Evolutionary conservation across 2,797 vertebrate genomes (phyloP), one percentile per base, ranked within the genome.

Genomic region (Cottoperca gobio): DNA sequence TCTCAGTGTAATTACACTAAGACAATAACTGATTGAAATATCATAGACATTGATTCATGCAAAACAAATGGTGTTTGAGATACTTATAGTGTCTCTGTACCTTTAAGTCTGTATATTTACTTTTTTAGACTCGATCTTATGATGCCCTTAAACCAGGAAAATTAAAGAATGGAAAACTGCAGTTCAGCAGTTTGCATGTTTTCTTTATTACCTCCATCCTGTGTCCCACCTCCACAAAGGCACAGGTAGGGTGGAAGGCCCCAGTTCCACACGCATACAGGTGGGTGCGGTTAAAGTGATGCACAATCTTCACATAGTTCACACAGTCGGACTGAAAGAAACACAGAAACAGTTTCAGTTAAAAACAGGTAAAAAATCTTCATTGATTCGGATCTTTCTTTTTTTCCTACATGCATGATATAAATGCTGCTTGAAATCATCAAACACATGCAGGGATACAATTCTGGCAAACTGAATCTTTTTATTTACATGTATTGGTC

Each of bases 291-390:
- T 99, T 99, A 73, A 95, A 99, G 83, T 93, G 91, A 48, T 99
- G 98, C 58, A 99, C 92, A 33, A 99, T 87, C 92, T 99, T 99
- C 91, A 99, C 95, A 0, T 98, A 99, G 87, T 99, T 99, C 93
- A 99, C 97, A 81, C 98, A 99, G 85, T 99, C 98, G 0, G 92
- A 95, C 98, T 99, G 91, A 68, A 88, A 88, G 53, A 91, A 28
- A 88, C 23, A 81, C 21, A 74, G 0, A 76, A 2, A 62, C 13
- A 49, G 12, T 50, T 33, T 81, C 10, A 48, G 40, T 45, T 66
- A 54, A 53, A 14, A n/a, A n/a, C n/a, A n/a, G n/a, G n/a, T n/a
- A 23, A 23, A 39, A 57, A 4, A 26, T 3, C 19, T 39, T 31
- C 3, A 12, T 45, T 33, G n/a, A n/a, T 49, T 48, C 64, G 13